A percentile compares a stretch with the other conserved stretches of the same genome.
Conservation (phyloP, 2,888 invertebrate genomes). For the Parascotia fuliginaria region DNA sequence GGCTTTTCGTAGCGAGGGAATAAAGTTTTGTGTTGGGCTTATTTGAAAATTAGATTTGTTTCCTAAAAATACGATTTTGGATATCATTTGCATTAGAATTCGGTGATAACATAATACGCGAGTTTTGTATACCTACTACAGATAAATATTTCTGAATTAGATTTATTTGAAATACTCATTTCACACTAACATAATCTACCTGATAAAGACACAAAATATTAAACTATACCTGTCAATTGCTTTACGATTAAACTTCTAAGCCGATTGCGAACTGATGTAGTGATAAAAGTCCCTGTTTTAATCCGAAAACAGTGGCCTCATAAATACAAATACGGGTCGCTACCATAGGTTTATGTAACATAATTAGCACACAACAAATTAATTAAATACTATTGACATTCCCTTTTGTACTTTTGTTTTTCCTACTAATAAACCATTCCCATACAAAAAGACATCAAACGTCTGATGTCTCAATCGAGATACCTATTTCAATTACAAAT, state of each 20-base stretch:
- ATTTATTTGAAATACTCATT: too few relatives aligned
- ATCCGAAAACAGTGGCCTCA: not conserved
- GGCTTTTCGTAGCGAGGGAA: slow-evolving; percentile 6
- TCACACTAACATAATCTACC: too few relatives aligned
- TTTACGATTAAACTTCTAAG: too few relatives aligned
- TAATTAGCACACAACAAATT: not conserved
- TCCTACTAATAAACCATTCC: slow-evolving; percentile 26
- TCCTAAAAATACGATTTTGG: not conserved
- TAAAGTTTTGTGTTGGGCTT: not conserved
- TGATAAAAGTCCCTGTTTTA: too few relatives aligned
- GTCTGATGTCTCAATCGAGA: slow-evolving; percentile 42
- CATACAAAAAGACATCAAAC: slow-evolving; percentile 31
- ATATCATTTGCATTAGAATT: not conserved
- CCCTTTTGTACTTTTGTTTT: not conserved
- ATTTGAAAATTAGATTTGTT: not conserved
- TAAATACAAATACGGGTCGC: too few relatives aligned
- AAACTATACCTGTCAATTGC: too few relatives aligned
- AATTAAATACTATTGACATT: slow-evolving; percentile 16
- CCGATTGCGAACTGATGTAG: too few relatives aligned
- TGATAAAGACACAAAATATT: too few relatives aligned
- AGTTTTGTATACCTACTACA: too few relatives aligned
- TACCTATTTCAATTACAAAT: slow-evolving; percentile 46
- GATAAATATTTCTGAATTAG: too few relatives aligned
- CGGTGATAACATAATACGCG: too few relatives aligned
- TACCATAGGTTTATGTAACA: too few relatives aligned